phyloP scores from a whole-genome alignment of 2,113 vertebrate species.

The Cyprinodon brontotheroides region DNA sequence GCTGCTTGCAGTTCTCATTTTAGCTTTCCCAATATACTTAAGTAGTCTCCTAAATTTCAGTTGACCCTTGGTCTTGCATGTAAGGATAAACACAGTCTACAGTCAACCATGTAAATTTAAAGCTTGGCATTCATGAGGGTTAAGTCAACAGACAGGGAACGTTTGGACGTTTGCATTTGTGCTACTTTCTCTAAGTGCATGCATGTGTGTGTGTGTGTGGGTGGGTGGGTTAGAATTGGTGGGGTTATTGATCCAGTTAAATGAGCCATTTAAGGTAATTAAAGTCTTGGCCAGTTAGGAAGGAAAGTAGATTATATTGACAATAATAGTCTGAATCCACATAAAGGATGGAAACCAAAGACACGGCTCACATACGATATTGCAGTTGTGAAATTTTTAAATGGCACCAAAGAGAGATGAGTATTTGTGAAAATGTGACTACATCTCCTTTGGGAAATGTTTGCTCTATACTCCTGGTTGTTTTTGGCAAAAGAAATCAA shows the following conservation, averaged over 20 bases:
- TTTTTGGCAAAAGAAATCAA: conserved; percentile 15
- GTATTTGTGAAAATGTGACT: conserved; percentile 18
- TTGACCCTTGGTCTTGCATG: not conserved
- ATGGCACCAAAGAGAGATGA: conserved; percentile 23
- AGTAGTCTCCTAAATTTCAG: conserved; percentile 10
- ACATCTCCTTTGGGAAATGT: conserved; percentile 21
- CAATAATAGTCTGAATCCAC: conserved; percentile 57
- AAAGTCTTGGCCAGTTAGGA: conserved; percentile 51
- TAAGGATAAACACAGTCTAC: not conserved
- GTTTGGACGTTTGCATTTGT: conserved; percentile 18
- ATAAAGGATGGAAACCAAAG: conserved; percentile 53
- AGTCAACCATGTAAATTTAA: conserved; percentile 5
- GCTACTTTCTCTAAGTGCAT: not conserved
- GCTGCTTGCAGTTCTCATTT: too few species aligned
- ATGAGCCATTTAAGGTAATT: conserved; percentile 77
- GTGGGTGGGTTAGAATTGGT: conserved; percentile 15
- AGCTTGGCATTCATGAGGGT: conserved; percentile 21
- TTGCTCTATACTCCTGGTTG: conserved; percentile 16
- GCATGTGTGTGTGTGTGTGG: conserved; percentile 3
- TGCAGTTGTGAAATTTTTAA: conserved; percentile 46
- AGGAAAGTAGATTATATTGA: conserved; percentile 67
- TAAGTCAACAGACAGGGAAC: conserved; percentile 8
- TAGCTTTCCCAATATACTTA: not conserved
- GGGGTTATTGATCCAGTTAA: conserved; percentile 68
- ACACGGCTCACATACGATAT: conserved; percentile 41